Percentiles rank a stretch among this genome's conserved stretches.
phyloP scores from a whole-genome alignment of 2,113 vertebrate species.

The Eidolon helvum region DNA sequence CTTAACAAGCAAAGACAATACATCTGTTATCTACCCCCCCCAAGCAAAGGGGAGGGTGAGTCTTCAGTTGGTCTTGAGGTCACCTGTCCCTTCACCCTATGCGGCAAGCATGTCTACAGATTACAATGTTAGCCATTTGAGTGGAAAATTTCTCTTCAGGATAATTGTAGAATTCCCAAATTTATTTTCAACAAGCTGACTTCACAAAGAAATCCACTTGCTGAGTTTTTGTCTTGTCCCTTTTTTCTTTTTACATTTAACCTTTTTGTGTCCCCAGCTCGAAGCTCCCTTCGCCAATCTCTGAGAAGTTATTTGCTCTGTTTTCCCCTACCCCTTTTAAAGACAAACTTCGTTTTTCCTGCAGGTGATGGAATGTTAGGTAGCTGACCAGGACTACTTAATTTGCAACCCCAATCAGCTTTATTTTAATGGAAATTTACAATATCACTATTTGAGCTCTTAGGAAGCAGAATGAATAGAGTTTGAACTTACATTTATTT shows the following conservation, averaged over 20 bases:
- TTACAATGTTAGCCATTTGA: too few relatives aligned
- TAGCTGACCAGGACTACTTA: constrained; percentile 20
- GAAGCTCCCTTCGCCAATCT: background rate
- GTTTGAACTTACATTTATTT: constrained; percentile 74
- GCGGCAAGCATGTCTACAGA: too few relatives aligned
- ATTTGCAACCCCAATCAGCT: constrained; percentile 37
- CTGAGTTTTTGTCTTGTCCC: background rate
- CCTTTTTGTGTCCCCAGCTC: background rate
- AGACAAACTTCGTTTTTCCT: constrained; percentile 28
- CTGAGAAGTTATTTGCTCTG: background rate
- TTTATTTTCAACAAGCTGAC: background rate
- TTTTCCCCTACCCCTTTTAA: background rate
- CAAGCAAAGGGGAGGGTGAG: too few relatives aligned
- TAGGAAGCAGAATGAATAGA: constrained; percentile 24
- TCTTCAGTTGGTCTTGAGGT: too few relatives aligned
- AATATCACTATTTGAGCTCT: constrained; percentile 54
- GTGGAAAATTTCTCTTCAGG: too few relatives aligned
- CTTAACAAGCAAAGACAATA: too few relatives aligned
- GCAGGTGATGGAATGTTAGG: background rate
- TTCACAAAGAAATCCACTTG: background rate
- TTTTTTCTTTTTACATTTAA: background rate
- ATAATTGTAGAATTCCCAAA: background rate
- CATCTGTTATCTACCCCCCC: too few relatives aligned
- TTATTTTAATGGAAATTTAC: constrained; percentile 74
- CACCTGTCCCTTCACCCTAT: too few relatives aligned